Conservation (phyloP, 2,113 vertebrate species). For the Zootoca vivipara region DNA sequence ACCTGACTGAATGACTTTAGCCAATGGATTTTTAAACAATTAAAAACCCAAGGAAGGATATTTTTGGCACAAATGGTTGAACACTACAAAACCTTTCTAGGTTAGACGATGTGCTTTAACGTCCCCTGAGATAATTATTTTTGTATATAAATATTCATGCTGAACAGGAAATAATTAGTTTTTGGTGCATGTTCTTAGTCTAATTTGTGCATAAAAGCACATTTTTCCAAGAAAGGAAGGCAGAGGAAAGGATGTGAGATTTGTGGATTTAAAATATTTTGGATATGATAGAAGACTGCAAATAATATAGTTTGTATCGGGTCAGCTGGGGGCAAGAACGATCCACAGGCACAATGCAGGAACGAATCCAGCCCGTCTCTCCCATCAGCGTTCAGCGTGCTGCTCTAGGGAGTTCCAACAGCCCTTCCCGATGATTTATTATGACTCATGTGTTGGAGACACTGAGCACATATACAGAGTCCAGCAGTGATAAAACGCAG, state of each 20-base stretch:
- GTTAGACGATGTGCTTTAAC: neutral
- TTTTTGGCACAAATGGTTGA: neutral
- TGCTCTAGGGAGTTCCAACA: no score
- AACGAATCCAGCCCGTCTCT: no score
- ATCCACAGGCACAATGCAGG: no score
- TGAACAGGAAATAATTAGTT: conserved; percentile 22
- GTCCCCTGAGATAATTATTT: neutral
- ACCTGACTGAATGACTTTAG: conserved; percentile 12
- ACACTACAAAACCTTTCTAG: conserved; percentile 16
- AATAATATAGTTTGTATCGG: neutral
- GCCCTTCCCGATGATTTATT: no score
- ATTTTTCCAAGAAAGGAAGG: neutral
- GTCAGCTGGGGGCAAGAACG: no score
- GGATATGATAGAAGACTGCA: neutral
- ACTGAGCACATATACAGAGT: no score
- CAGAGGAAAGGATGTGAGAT: neutral
- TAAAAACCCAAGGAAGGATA: conserved; percentile 12
- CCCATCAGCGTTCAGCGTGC: no score
- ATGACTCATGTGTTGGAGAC: no score
- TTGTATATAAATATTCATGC: conserved; percentile 43
- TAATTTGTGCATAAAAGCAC: conserved; percentile 36
- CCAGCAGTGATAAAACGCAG: no score
- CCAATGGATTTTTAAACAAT: neutral
- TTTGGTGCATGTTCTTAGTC: neutral
- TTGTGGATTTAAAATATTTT: neutral